Conservation (phyloP, 2,888 invertebrate genomes). For the Masnerella sp. region DNA sequence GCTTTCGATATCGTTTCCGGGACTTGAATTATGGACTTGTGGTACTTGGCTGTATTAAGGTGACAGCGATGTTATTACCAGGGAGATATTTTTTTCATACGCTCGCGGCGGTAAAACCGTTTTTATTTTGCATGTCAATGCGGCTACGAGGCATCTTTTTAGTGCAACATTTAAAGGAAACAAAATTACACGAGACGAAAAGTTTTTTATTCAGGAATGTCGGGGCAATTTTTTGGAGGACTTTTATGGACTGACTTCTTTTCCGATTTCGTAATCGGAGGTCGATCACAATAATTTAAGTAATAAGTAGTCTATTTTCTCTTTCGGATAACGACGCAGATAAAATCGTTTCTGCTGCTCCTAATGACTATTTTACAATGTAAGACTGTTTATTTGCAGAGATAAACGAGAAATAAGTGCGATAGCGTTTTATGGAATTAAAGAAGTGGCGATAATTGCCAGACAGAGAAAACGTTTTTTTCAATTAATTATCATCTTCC, state of each 20-base stretch:
- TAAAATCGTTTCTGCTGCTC: no score
- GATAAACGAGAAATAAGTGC: no score
- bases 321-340: no score
- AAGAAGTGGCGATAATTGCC: slow-evolving; percentile 13
- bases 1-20: slow-evolving; percentile 57
- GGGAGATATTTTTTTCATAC: slow-evolving; percentile 20
- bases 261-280: no score
- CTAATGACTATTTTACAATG: slow-evolving; percentile 1
- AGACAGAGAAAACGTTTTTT: slow-evolving; percentile 5
- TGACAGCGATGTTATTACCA: slow-evolving; percentile 49
- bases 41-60: slow-evolving; percentile 48
- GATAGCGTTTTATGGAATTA: slow-evolving; percentile 15
- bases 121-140: slow-evolving; percentile 33
- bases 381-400: slow-evolving; percentile 10
- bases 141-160: slow-evolving; percentile 5
- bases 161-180: background rate
- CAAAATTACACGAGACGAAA: background rate
- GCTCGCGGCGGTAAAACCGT: slow-evolving; percentile 16
- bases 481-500: slow-evolving; percentile 24
- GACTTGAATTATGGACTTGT: slow-evolving; percentile 49
- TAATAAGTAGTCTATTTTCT: no score
- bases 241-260: no score
- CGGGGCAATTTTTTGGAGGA: no score
- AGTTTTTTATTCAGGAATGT: no score
- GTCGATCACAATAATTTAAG: no score